Evolutionary conservation across 2,888 invertebrate genomes (phyloP).

Genomic region (Anoncus sp.): DNA sequence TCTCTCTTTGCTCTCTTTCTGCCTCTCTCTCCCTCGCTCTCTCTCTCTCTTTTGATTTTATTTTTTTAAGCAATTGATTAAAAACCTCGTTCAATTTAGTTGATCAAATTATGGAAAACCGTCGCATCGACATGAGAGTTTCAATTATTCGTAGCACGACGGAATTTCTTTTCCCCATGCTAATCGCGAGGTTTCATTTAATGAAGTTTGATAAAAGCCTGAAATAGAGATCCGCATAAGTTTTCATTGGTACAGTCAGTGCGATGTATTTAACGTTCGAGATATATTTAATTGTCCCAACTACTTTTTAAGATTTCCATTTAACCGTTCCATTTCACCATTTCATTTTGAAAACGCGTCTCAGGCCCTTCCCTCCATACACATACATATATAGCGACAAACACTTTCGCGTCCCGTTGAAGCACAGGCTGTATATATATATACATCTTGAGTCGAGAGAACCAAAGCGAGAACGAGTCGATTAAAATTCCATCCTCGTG

Average conservation of each 20-base stretch:
- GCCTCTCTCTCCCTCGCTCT: neutral
- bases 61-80: slow-evolving; percentile 52
- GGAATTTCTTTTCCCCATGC: slow-evolving; percentile 1
- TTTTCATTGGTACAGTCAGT: neutral
- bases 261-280: too few species aligned
- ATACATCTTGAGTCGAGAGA: neutral
- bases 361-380: too few species aligned
- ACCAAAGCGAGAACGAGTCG: slow-evolving; percentile 24
- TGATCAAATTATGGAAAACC: neutral
- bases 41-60: slow-evolving; percentile 18
- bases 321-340: neutral
- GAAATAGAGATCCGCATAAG: slow-evolving; percentile 4
- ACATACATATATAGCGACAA: too few species aligned
- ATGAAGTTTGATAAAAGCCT: slow-evolving; percentile 19
- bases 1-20: neutral
- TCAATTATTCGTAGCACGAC: slow-evolving; percentile 13
- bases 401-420: slow-evolving; percentile 7
- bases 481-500: slow-evolving; percentile 72
- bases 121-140: neutral
- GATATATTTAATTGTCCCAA: too few species aligned
- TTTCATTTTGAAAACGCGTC: too few species aligned
- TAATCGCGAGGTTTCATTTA: neutral
- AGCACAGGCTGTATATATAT: neutral
- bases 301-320: too few species aligned
- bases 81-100: slow-evolving; percentile 11